Evolutionary conservation across 2,113 vertebrate species (phyloP).

Genomic region (Anguilla rostrata): DNA sequence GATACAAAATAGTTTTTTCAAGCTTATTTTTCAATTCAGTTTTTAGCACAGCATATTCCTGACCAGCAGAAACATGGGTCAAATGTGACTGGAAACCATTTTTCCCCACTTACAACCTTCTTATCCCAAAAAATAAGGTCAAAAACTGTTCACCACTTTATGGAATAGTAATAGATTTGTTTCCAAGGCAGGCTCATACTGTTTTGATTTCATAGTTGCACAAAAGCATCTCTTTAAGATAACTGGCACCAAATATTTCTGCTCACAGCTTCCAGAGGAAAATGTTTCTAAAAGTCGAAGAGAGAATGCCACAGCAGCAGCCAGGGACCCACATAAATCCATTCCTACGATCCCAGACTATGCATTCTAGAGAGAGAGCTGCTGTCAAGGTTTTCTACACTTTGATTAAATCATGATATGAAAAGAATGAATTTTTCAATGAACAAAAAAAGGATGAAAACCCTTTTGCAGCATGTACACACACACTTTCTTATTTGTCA

Average conservation of each 20-base stretch:
- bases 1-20: background rate
- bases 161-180: background rate
- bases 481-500: background rate
- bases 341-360: background rate
- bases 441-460: background rate
- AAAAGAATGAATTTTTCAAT: slow-evolving; percentile 15
- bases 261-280: background rate
- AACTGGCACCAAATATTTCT: background rate
- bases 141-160: background rate
- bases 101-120: background rate
- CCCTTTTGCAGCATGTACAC: background rate
- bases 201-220: background rate
- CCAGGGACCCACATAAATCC: slow-evolving; percentile 6
- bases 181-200: background rate
- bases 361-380: background rate
- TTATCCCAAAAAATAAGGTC: background rate
- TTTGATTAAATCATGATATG: slow-evolving; percentile 34
- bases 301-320: background rate
- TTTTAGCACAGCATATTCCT: background rate
- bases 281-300: background rate
- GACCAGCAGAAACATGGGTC: background rate
- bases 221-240: background rate
- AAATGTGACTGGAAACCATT: background rate
- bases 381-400: slow-evolving; percentile 16
- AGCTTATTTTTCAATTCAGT: background rate